Conservation (phyloP, 2,113 vertebrate species). For the Ptilorrhoa leucosticta region DNA sequence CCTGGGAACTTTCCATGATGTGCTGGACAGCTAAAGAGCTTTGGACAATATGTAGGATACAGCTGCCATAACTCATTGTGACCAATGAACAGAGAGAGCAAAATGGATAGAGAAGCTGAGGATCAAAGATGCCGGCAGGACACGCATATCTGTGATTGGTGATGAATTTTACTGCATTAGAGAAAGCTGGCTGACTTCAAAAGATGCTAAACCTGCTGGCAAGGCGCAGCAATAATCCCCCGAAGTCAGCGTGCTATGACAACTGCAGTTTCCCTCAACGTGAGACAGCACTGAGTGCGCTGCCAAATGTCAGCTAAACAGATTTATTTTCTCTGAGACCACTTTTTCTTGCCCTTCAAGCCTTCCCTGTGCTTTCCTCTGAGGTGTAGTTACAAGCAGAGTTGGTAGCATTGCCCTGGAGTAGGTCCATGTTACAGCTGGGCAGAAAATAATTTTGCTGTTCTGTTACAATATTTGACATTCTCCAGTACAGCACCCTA, state of each 20-base stretch:
- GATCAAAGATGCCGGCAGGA: slow-evolving; percentile 51
- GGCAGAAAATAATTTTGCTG: neutral
- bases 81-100: slow-evolving; percentile 29
- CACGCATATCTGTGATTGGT: neutral
- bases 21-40: slow-evolving; percentile 34
- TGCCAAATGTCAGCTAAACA: neutral
- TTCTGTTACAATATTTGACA: neutral
- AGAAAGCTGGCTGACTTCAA: slow-evolving; percentile 2
- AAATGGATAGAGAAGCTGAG: slow-evolving; percentile 27
- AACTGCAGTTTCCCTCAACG: neutral
- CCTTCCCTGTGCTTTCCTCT: neutral
- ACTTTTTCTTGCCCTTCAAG: neutral
- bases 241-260: neutral
- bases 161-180: slow-evolving; percentile 31
- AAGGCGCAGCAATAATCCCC: neutral
- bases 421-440: neutral
- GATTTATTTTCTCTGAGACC: neutral
- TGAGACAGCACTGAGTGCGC: neutral
- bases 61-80: slow-evolving; percentile 51
- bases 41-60: slow-evolving; percentile 4
- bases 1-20: slow-evolving; percentile 52
- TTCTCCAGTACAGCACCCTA: neutral
- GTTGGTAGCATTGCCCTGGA: neutral
- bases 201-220: slow-evolving; percentile 24
- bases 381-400: neutral